Evolutionary conservation across 2,797 vertebrate genomes (phyloP), one percentile per base, ranked within the genome.

Genomic region (Nannoperca obscura): DNA sequence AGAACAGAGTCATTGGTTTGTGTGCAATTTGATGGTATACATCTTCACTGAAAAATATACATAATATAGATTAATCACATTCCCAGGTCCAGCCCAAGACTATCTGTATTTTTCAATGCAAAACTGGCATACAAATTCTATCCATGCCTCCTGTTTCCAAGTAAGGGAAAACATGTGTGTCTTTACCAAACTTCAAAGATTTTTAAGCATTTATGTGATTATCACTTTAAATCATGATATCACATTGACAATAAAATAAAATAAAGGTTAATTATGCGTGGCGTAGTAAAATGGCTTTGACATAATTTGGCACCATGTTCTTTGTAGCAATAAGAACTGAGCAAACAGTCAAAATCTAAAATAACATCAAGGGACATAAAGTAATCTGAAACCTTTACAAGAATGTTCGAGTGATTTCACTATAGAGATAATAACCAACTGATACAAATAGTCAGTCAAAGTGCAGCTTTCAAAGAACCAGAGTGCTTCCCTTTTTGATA

Each of bases 61-160:
- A 96, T 92, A 94, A 87, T 86, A 92, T 82, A 92, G 83, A 85
- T 83, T 89, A 73, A 93, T 95, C 92, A 71, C 90, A 86, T 83
- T 94, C 95, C 96, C 83, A 94, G 97, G 96, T 90, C 97, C 97
- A 97, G 98, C 98, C 97, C 92, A 96, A 97, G 97, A 95, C 86
- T 88, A 92, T 86, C 90, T 90, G 88, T 94, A 94, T 86, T 92
- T 92, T 85, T 84, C 88, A 91, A 93, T 54, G 72, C 69, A 92
- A 91, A 91, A 93, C 87, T 87, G 83, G 87, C 87, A 94, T 87
- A 88, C 88, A 63, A 32, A 87, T 83, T 82, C 83, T 80, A 62
- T 53, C 84, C 85, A 91, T 83, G 81, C 84, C 87, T 89, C 24
- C 76, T 83, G 72, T 83, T 88, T 86, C 77, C 86, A 74, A 78